Evolutionary conservation across 2,888 invertebrate genomes (phyloP), one percentile per base, ranked within the genome.

Genomic region (Ophion slaviceki): DNA sequence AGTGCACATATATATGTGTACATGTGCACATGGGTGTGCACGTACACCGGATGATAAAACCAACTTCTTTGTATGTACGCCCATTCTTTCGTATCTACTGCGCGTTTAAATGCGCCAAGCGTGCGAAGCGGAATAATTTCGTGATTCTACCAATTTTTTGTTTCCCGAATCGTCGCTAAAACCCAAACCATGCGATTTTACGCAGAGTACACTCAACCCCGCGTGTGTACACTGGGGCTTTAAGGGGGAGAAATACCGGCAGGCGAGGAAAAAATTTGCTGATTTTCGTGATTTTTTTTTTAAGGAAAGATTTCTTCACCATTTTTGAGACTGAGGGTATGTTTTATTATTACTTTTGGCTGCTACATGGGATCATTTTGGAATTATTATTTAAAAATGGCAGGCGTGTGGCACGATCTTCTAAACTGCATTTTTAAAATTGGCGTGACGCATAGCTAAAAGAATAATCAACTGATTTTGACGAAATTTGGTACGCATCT

Each of bases 31-130:
- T 2, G 6, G 20, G 24, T 61, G 6, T 20, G 8, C 20, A 24
- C 61, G 70, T 57, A 71, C 20, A 28, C 8, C 64, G 80, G 62
- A 72, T 72, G 57, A 64, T 64, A 66, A 57, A 71, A 57, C 64
- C 59, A 20, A 66, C 79, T 53, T 32, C 11, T 71, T 62, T 53
- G 79, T 71, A 64, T 36, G 45, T 47, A 47, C 28, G 62, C 47
- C 36, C 64, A 53, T 36, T 64, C 62, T 70, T 71, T 71, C 32
- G 20, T 80, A 64, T 64, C 40, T 17, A 66, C 64, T 40, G 40
- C 36, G 66, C 53, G 59, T 76, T 57, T 8, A 28, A 64, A n/a
- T 47, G 24, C 64, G 28, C 64, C 11, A 57, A 67, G 7, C 17
- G 75, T 75, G 28, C 28, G 64, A 20, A 66, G 32, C 45, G 62